Base-by-base conservation (phyloP, 1,140 invertebrate genomes). In the Magallana gigas region DNA sequence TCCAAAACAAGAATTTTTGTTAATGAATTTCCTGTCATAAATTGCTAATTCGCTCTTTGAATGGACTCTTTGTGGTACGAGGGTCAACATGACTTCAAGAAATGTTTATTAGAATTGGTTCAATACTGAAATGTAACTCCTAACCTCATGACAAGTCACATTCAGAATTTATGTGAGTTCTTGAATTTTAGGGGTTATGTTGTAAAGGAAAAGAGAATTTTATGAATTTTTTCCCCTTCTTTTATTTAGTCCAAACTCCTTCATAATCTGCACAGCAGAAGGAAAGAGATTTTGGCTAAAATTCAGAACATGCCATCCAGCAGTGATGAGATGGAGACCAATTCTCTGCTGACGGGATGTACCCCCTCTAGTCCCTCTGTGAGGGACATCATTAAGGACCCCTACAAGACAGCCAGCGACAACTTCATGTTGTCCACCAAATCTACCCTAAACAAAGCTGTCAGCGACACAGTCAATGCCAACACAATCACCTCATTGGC, bases 351-450 rank as follows among this genome's bases (percentile, higher is more conserved):
- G 8, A 83, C 8, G 8, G 57, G 57, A 23, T 58, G 48, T 8
- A n/a, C 81, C 2, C 57, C 81, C 14, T 56, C 48, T 0, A 16
- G n/a, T 16, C 57, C 81, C 36, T 57, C 81, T 14, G 48, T 83
- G 14, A 58, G 81, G 81, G 81, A 83, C 56, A 83, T 83, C 81
- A 58, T 83, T 56, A 83, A 57, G 16, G 81, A 83, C 81, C 48
- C 68, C 6, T 76, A 76, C 68, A 76, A 76, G 23, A 12, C 23
- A 2, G 8, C 68, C 23, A 76, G 23, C 23, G 68, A 76, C 18
- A 76, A 76, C 11, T 23, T 29, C 23, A 29, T 76, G 23, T 3
- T 76, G 23, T 76, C 68, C 23, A 76, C 68, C 8, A 76, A 76
- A 29, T 83, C 81, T 11, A 57, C 81, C 36, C 16, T 83, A n/a